phyloP scores from a whole-genome alignment of 2,113 vertebrate species.

The Centrocercus urophasianus region DNA sequence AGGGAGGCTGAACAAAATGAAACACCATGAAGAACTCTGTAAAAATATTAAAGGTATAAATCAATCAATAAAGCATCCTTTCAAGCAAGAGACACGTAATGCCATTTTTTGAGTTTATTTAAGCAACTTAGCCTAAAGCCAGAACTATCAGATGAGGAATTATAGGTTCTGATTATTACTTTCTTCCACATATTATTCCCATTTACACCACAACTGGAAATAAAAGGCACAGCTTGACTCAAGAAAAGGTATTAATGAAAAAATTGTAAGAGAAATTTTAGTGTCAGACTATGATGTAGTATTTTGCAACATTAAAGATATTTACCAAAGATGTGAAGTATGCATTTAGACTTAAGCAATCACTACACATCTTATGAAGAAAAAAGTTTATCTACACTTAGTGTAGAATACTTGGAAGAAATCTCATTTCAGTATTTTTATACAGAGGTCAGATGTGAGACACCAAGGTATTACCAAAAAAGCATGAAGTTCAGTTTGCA shows the following conservation, averaged over 20 bases:
- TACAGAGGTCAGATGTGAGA: neutral
- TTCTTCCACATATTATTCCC: neutral
- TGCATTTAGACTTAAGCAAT: neutral
- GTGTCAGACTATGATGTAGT: fast-evolving
- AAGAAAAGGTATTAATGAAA: neutral
- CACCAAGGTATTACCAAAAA: neutral
- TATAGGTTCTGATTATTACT: neutral
- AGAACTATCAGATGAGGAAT: neutral
- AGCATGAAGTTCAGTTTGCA: neutral
- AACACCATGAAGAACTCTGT: neutral
- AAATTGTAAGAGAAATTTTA: neutral
- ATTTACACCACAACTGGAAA: neutral
- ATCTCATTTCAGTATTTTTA: neutral
- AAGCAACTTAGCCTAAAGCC: neutral
- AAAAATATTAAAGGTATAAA: neutral
- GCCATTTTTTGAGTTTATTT: neutral
- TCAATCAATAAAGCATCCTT: neutral
- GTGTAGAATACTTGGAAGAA: neutral
- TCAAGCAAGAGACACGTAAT: neutral
- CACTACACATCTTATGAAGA: neutral
- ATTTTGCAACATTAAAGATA: neutral
- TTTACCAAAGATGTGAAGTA: fast-evolving
- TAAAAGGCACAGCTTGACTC: neutral
- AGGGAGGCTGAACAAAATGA: neutral
- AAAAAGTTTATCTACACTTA: neutral